Conservation (phyloP, 2,113 vertebrate species). For the Caranx melampygus region DNA sequence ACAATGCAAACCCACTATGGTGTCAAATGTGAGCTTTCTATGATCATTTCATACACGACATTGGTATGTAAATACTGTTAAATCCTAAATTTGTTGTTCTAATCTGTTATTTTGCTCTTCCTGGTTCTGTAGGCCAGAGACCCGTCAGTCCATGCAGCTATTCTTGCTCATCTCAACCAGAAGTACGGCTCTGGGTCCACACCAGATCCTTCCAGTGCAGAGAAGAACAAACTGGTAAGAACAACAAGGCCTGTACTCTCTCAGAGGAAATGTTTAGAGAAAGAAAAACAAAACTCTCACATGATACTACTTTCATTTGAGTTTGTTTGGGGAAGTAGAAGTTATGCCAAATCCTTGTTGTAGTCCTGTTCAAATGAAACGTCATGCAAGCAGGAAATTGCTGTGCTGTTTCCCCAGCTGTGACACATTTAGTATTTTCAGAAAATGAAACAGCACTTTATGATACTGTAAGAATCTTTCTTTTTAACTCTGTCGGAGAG, state of each 20-base stretch:
- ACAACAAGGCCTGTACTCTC: not conserved
- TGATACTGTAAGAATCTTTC: not conserved
- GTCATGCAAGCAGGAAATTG: not conserved
- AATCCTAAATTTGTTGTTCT: not conserved
- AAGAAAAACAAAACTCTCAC: not conserved
- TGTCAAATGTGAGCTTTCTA: constrained; percentile 92
- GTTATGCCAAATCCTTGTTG: not conserved
- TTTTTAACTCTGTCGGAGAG: not conserved
- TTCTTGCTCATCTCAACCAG: constrained; percentile 97
- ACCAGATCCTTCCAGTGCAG: constrained; percentile 77
- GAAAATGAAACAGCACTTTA: not conserved
- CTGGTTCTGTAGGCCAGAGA: constrained; percentile 90
- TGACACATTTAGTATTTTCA: not conserved
- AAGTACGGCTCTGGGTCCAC: constrained; percentile 94
- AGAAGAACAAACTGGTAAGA: constrained; percentile 87
- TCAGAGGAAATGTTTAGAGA: not conserved
- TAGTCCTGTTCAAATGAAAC: not conserved
- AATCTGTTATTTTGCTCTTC: not conserved
- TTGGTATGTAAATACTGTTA: not conserved
- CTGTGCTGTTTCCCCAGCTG: not conserved
- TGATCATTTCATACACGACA: not conserved
- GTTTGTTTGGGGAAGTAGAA: constrained; percentile 8
- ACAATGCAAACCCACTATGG: constrained; percentile 99
- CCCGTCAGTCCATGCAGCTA: constrained; percentile 98
- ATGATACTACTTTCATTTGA: not conserved